Evolutionary conservation across 2,888 invertebrate species (phyloP).

Genomic region (Digitonthophagus gazella): DNA sequence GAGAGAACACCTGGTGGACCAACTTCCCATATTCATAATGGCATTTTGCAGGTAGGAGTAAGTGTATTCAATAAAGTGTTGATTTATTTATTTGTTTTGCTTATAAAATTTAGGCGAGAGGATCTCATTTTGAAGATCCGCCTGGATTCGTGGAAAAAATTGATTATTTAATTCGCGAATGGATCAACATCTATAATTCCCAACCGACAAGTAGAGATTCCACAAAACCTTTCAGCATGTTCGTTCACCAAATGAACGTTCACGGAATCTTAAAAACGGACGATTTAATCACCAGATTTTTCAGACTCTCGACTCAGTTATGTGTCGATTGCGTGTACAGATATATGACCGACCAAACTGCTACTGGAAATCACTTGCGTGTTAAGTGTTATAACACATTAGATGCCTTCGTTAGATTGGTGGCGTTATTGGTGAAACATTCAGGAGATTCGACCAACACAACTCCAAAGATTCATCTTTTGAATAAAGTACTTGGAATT

Average conservation of each 20-base stretch:
- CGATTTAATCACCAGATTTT: constrained; percentile 94
- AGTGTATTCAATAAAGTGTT: constrained; percentile 41
- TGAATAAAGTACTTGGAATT: constrained; percentile 94
- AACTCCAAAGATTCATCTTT: constrained; percentile 92
- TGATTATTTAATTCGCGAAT: constrained; percentile 89
- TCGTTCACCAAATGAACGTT: constrained; percentile 95
- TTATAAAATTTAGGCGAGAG: constrained; percentile 62
- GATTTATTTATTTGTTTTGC: background rate
- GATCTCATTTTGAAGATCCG: constrained; percentile 89
- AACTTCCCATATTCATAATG: constrained; percentile 88
- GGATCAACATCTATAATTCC: constrained; percentile 88
- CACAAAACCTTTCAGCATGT: constrained; percentile 87
- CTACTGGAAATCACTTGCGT: constrained; percentile 52
- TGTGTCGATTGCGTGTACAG: constrained; percentile 94
- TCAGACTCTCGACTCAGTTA: constrained; percentile 93
- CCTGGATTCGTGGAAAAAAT: constrained; percentile 93
- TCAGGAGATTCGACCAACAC: constrained; percentile 88
- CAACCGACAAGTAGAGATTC: constrained; percentile 79
- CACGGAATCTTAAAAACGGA: constrained; percentile 96
- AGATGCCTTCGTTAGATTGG: constrained; percentile 92
- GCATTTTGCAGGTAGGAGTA: constrained; percentile 82
- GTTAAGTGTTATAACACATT: constrained; percentile 94
- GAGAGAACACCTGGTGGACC: constrained; percentile 79
- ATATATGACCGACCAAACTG: constrained; percentile 29
- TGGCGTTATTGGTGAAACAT: constrained; percentile 91